Base-by-base conservation (phyloP, 2,797 vertebrate genomes). In the Oreochromis mossambicus region DNA sequence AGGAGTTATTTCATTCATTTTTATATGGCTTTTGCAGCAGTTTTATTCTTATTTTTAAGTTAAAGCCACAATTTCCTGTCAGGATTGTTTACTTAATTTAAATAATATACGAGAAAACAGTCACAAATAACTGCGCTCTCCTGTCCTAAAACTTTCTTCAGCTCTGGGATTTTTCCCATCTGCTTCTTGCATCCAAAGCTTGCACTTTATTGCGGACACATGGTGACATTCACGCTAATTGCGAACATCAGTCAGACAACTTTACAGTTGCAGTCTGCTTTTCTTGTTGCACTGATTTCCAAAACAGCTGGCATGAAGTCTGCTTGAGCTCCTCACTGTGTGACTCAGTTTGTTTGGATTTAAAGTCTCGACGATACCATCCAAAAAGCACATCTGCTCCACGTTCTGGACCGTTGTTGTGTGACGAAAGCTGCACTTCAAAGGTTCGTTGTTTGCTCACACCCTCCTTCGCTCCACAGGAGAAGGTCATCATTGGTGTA, bases 401-500 rank as follows among this genome's bases (percentile, higher is more conserved):
- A 13, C 34, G 46, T 89, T 84, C 70, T 50, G 46, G 17, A n/a
- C 46, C 17, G 2, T 15, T 38, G 32, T 82, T 86, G 36, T 80
- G 36, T 61, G 29, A 56, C 3, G 21, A 61, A 88, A 92, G 77
- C 24, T 48, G 34, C 34, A 81, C 79, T 89, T 89, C 79, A 89
- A 91, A 89, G 82, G 8, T 79, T 78, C 88, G 77, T 81, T 89
- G 81, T 14, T 86, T 83, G 77, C 50, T 89, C 83, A 82, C 85
- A 26, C 24, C 80, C 55, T 26, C 89, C 88, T 63, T 38, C 81
- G 54, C 26, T 89, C 83, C 15, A 3, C 92, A 99, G 98, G 98
- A 96, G 79, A 98, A 96, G 94, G 96, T 98, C 91, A 95, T 99
- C 91, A 97, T 99, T 19, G 98, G 97, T 15, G 95, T 99, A 89